Evolutionary conservation across 37 sponge, comb jelly and placozoan genomes (phyloP).

Genomic region (Petrosia ficiformis): DNA sequence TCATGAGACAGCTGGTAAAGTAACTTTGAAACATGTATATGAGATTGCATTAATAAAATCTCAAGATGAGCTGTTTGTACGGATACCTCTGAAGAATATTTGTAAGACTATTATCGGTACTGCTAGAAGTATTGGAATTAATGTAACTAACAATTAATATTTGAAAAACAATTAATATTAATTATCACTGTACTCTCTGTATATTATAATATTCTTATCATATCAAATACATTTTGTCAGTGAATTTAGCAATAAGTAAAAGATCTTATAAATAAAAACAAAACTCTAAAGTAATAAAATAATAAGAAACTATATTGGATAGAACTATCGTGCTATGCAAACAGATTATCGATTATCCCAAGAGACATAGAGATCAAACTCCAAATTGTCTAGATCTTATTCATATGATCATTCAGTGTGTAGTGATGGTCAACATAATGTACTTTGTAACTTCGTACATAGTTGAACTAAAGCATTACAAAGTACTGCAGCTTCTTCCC

Average conservation of each 20-base stretch:
- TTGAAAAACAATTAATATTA: not conserved
- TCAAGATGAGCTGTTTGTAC: conserved; percentile 54
- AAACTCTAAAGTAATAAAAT: not conserved
- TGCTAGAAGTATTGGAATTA: conserved; percentile 83
- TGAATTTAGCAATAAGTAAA: not conserved
- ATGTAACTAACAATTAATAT: conserved; percentile 36
- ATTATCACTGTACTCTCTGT: not conserved
- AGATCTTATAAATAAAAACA: too few relatives aligned
- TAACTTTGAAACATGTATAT: conserved; percentile 82
- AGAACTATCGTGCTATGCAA: not conserved
- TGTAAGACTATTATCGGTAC: conserved; percentile 76
- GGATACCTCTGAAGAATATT: conserved; percentile 68
- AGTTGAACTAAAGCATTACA: conserved; percentile 12
- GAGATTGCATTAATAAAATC: conserved; percentile 88
- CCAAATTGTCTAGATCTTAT: too few relatives aligned
- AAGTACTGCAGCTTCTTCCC: conserved; percentile 51
- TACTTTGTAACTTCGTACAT: too few relatives aligned
- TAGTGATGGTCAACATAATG: too few relatives aligned
- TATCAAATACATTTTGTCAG: not conserved
- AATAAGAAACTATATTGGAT: not conserved
- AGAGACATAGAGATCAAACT: too few relatives aligned
- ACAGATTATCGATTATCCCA: not conserved
- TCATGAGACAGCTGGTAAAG: conserved; percentile 57
- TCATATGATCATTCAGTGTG: too few relatives aligned
- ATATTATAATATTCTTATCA: not conserved